A percentile compares a stretch with the other conserved stretches of the same genome.
Evolutionary conservation across 2,888 invertebrate species (phyloP).

Genomic region (Petrophora chlorosata): DNA sequence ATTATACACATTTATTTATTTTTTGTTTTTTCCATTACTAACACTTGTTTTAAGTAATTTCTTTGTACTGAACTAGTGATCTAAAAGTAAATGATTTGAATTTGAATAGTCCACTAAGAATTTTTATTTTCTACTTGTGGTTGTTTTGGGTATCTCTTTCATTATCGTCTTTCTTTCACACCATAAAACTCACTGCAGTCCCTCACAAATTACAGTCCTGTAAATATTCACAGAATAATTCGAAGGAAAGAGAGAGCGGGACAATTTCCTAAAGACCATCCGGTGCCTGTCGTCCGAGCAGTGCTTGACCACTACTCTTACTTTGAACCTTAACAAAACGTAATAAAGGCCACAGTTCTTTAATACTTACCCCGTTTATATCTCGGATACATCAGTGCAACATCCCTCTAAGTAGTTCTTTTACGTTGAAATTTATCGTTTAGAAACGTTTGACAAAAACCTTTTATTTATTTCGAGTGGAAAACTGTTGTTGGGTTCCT

Average conservation of each 20-base stretch:
- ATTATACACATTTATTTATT: too few species aligned
- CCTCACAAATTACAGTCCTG: slow-evolving; percentile 5
- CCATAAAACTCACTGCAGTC: not conserved
- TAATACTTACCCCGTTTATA: slow-evolving; percentile 13
- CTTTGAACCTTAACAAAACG: slow-evolving; percentile 20
- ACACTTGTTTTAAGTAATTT: too few species aligned
- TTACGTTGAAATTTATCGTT: slow-evolving; percentile 32
- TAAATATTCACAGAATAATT: slow-evolving; percentile 15
- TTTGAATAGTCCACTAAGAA: too few species aligned
- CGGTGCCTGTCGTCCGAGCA: slow-evolving; percentile 21
- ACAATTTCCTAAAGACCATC: slow-evolving; percentile 39
- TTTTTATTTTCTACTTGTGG: too few species aligned
- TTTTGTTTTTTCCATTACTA: too few species aligned
- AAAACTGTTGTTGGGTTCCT: too few species aligned
- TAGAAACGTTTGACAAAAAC: slow-evolving; percentile 26
- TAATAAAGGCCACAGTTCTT: slow-evolving; percentile 10
- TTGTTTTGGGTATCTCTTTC: too few species aligned
- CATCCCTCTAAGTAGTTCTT: slow-evolving; percentile 8
- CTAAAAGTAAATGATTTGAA: too few species aligned
- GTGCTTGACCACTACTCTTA: slow-evolving; percentile 26
- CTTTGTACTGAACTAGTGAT: too few species aligned
- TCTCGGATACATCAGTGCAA: slow-evolving; percentile 25
- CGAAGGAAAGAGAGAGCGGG: slow-evolving; percentile 25
- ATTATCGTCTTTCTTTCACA: too few species aligned
- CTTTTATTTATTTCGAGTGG: slow-evolving; percentile 23